Base-by-base conservation (phyloP, 2,797 vertebrate species). In the Knipowitschia caucasica region DNA sequence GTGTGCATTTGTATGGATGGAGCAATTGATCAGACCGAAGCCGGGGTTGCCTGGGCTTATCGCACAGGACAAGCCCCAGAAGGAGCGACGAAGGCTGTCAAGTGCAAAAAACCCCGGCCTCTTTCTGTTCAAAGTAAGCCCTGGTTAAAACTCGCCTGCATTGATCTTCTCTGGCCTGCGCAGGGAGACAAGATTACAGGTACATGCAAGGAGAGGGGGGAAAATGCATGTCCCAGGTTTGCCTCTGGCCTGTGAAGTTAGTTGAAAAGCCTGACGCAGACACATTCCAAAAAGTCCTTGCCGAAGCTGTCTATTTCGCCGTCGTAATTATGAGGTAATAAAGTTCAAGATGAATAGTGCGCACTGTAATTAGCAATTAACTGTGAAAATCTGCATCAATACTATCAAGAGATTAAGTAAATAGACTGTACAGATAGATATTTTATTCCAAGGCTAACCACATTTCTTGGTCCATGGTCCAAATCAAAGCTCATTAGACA, bases 11-110 rank as follows among this genome's bases (percentile, higher is more conserved):
- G 46, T 67, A 78, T 75, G 60, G 80, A 84, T 80, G 57, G 40
- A 25, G 34, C 62, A 67, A 84, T 77, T 75, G 75, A 84, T 88
- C 78, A 78, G 71, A 47, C 45, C 67, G n/a, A 64, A 76, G 64
- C 60, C n/a, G 52, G 70, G 73, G 62, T 75, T 18, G 17, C 59
- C 4, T 21, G 65, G 65, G 67, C 70, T 84, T 83, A 81, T 87
- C 82, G 80, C 62, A 7, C 55, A 50, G 67, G 74, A 77, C 70
- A 62, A 80, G 47, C 60, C 66, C 20, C 53, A 69, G 75, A 74
- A 64, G 73, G 79, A 85, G 67, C 69, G 80, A 81, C 52, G 56
- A 79, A 23, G 60, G 58, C 53, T 59, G 69, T 54, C 66, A 34
- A 71, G 73, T 75, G 69, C 83, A 72, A 65, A n/a, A 81, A 72